These are phyloP conservation scores for Pontoporia blainvillei DNA, from an alignment of 2,113 vertebrate species.

Conservation along the genomic window DNA sequence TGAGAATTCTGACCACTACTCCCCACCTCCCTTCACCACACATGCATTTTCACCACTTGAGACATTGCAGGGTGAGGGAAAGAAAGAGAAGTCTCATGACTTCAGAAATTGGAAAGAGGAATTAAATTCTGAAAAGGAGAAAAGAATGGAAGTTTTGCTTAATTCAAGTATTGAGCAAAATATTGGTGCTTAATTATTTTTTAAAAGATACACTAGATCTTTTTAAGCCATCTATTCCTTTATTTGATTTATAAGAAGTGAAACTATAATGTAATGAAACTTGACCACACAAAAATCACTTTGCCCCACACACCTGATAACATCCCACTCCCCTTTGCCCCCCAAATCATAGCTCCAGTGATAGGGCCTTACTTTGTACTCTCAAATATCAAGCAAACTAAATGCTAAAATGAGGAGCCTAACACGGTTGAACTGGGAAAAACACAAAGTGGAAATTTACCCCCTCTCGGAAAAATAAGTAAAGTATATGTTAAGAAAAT, in stretches of 20 bases:
- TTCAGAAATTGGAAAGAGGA: constrained; percentile 51
- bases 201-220: not conserved
- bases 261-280: constrained; percentile 11
- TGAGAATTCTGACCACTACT: not conserved
- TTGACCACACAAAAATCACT: not conserved
- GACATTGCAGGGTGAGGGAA: not conserved
- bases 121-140: constrained; percentile 44
- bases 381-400: not conserved
- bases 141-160: constrained; percentile 27
- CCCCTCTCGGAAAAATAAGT: constrained; percentile 45
- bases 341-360: not conserved
- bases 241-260: constrained; percentile 13
- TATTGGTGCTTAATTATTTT: constrained; percentile 33
- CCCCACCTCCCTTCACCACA: not conserved
- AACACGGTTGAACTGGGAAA: not conserved
- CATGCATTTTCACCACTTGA: not conserved
- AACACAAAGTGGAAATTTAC: constrained; percentile 46
- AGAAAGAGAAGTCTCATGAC: not conserved
- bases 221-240: not conserved
- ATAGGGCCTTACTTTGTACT: not conserved
- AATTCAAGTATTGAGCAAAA: constrained; percentile 48
- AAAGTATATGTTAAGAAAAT: constrained; percentile 52
- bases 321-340: not conserved
- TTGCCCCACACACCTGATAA: not conserved
- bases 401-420: not conserved